Percentiles rank a stretch among this genome's conserved stretches.
Evolutionary conservation across 2,888 invertebrate species (phyloP).

Genomic region (Melipona beecheii): DNA sequence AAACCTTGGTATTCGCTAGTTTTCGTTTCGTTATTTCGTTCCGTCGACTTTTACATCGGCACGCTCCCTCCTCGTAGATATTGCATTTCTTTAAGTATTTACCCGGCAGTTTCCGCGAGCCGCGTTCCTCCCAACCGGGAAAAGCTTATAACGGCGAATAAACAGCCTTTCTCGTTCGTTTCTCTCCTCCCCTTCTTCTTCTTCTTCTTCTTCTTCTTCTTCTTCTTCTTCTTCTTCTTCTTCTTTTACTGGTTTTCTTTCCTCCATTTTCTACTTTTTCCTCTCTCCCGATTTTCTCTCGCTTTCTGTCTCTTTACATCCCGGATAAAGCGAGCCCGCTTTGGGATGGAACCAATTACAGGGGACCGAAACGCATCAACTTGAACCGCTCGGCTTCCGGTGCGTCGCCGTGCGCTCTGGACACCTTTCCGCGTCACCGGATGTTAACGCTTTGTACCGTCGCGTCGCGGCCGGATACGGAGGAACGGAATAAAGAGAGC

Average conservation of each 20-base stretch:
- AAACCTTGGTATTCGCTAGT: constrained; percentile 29
- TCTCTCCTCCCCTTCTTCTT: neutral
- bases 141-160: constrained; percentile 29
- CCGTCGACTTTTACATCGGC: constrained; percentile 41
- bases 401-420: too few species aligned
- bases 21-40: constrained; percentile 57
- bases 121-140: constrained; percentile 20
- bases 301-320: neutral
- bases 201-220: too few species aligned
- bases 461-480: neutral
- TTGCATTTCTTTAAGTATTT: constrained; percentile 69
- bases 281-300: too few species aligned
- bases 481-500: constrained; percentile 25
- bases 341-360: constrained; percentile 44
- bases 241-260: neutral
- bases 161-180: constrained; percentile 40
- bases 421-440: neutral
- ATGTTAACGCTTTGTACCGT: constrained; percentile 49
- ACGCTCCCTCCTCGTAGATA: constrained; percentile 52
- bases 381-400: constrained; percentile 26
- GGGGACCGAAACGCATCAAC: constrained; percentile 46
- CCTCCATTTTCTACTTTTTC: neutral
- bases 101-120: constrained; percentile 57
- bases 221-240: too few species aligned
- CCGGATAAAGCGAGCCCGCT: constrained; percentile 51